Percentiles rank a stretch among this genome's conserved stretches.
Evolutionary conservation across 1,140 invertebrate genomes (phyloP).

Genomic region (Aplysia californica): DNA sequence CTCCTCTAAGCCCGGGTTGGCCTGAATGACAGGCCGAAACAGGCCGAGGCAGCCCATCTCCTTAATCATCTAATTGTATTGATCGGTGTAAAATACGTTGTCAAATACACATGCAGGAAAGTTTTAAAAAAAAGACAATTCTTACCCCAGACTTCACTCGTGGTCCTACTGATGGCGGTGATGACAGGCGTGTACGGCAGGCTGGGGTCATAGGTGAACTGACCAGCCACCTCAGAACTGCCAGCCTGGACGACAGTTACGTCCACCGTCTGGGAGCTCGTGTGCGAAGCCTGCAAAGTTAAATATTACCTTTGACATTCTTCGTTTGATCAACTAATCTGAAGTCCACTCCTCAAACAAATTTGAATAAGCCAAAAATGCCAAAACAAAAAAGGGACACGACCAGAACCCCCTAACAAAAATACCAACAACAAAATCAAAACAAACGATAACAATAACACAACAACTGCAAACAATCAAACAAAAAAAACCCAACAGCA

Average conservation of each 20-base stretch:
- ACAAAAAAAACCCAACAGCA: no score
- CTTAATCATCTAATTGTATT: no score
- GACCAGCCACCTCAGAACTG: not conserved
- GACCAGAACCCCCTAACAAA: no score
- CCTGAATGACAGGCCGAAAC: no score
- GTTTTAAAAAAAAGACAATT: no score
- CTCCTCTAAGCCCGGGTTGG: no score
- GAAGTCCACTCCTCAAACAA: not conserved
- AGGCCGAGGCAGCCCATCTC: no score
- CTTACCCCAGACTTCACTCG: slow-evolving; percentile 24
- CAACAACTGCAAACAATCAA: no score
- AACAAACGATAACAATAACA: no score
- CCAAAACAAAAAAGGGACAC: not conserved
- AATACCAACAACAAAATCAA: no score
- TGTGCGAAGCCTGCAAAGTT: not conserved
- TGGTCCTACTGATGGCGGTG: not conserved
- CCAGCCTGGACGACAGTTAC: not conserved
- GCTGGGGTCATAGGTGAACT: not conserved
- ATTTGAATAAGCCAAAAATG: not conserved
- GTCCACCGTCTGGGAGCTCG: not conserved
- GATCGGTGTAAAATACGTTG: no score
- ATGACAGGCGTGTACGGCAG: slow-evolving; percentile 24
- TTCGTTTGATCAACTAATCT: not conserved
- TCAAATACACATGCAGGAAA: no score
- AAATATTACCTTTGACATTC: not conserved